A percentile compares a stretch with the other conserved stretches of the same genome.
These are phyloP conservation scores for Pachypanchax playfairii DNA, from an alignment of 2,113 vertebrate genomes.

Conservation along the genomic window DNA sequence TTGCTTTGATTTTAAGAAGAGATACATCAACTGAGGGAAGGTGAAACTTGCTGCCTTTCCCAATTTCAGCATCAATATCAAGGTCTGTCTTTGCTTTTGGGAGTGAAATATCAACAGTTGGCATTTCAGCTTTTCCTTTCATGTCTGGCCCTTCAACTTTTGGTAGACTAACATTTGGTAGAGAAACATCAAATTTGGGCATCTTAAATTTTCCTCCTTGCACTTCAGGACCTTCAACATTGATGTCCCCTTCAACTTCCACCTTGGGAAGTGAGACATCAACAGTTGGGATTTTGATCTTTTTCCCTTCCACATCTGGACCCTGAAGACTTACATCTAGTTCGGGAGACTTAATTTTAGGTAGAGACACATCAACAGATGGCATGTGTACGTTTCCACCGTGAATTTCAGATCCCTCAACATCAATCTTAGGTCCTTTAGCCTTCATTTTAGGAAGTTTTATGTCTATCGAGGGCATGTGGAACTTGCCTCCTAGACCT, in stretches of 20 bases:
- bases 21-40: constrained; percentile 69
- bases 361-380: constrained; percentile 55
- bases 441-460: constrained; percentile 63
- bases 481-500: constrained; percentile 36
- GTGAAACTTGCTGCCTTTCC: constrained; percentile 59
- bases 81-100: constrained; percentile 19
- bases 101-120: constrained; percentile 43
- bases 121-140: constrained; percentile 28
- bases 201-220: constrained; percentile 48
- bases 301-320: constrained; percentile 38
- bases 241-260: constrained; percentile 26
- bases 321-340: constrained; percentile 18
- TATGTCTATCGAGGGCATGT: constrained; percentile 51
- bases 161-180: constrained; percentile 34
- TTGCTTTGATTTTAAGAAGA: constrained; percentile 64
- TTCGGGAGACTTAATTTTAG: constrained; percentile 41
- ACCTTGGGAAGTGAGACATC: constrained; percentile 65
- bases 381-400: constrained; percentile 8
- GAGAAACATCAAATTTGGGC: constrained; percentile 38
- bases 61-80: constrained; percentile 10
- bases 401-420: constrained; percentile 44
- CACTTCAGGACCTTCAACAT: constrained; percentile 32
- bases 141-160: constrained; percentile 26
- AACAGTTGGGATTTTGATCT: constrained; percentile 30
- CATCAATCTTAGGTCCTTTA: constrained; percentile 28